phyloP scores from a whole-genome alignment of 2,888 invertebrate genomes.

The Ctena decussata region DNA sequence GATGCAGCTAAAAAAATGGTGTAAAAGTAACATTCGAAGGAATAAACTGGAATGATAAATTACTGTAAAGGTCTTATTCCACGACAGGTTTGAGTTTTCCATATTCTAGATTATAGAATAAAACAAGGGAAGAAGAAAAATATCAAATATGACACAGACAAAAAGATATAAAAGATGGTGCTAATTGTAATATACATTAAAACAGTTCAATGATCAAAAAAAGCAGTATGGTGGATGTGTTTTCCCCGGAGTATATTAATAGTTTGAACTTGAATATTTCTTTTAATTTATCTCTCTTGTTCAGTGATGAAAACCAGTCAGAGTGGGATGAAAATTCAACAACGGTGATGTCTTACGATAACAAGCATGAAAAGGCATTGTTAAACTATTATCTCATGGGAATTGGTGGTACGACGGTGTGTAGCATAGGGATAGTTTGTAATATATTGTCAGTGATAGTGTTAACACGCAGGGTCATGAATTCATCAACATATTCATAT shows the following conservation, averaged over 20 bases:
- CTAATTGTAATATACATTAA: too few species aligned
- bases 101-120: too few species aligned
- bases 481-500: slow-evolving; percentile 86
- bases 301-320: not conserved
- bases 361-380: slow-evolving; percentile 65
- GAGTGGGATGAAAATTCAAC: not conserved
- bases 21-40: too few species aligned
- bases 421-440: slow-evolving; percentile 84
- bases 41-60: too few species aligned
- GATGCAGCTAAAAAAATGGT: too few species aligned
- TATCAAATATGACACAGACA: too few species aligned
- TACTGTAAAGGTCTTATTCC: too few species aligned
- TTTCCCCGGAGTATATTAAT: slow-evolving; percentile 44
- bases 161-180: too few species aligned
- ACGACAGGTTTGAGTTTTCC: too few species aligned
- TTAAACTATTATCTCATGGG: slow-evolving; percentile 85
- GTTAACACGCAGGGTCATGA: slow-evolving; percentile 82
- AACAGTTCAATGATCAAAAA: not conserved
- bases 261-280: slow-evolving; percentile 33
- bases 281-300: slow-evolving; percentile 26
- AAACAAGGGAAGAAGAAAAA: too few species aligned
- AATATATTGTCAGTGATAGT: slow-evolving; percentile 85
- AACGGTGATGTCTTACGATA: slow-evolving; percentile 3
- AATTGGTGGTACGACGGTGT: slow-evolving; percentile 83
- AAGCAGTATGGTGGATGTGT: slow-evolving; percentile 47